Evolutionary conservation across 2,113 vertebrate species (phyloP).

Genomic region (Gavialis gangeticus): DNA sequence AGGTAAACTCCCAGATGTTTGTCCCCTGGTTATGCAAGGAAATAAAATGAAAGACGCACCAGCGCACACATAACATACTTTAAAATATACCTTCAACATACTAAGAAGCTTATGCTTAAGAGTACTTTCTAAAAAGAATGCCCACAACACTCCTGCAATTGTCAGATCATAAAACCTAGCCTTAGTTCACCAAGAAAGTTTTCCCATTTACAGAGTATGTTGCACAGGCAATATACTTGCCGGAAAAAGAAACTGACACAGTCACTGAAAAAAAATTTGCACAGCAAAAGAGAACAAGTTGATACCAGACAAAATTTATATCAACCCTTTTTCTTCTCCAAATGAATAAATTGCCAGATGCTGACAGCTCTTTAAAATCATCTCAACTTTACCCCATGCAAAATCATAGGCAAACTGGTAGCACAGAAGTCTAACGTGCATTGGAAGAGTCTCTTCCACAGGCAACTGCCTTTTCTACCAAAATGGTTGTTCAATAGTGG

Average conservation of each 20-base stretch:
- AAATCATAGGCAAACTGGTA: not conserved
- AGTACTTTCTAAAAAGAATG: not conserved
- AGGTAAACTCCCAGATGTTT: not conserved
- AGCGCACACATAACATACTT: not conserved
- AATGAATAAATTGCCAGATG: not conserved
- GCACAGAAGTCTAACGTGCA: rapidly evolving
- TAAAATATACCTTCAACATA: not conserved
- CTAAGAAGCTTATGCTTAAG: not conserved
- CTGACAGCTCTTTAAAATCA: not conserved
- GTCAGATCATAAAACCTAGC: not conserved
- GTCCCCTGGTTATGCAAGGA: not conserved
- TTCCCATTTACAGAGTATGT: not conserved
- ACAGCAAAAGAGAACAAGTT: not conserved
- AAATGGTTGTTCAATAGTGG: not conserved
- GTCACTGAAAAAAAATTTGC: not conserved
- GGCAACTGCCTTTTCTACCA: not conserved
- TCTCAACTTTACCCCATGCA: not conserved
- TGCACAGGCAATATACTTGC: not conserved
- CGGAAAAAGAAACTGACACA: not conserved
- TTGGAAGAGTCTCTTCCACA: not conserved
- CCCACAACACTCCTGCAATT: not conserved
- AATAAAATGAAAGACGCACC: rapidly evolving
- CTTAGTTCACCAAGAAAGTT: not conserved
- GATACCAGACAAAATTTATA: not conserved
- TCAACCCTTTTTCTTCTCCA: not conserved